Evolutionary conservation across 1,140 invertebrate species (phyloP).

Genomic region (Homarus americanus): DNA sequence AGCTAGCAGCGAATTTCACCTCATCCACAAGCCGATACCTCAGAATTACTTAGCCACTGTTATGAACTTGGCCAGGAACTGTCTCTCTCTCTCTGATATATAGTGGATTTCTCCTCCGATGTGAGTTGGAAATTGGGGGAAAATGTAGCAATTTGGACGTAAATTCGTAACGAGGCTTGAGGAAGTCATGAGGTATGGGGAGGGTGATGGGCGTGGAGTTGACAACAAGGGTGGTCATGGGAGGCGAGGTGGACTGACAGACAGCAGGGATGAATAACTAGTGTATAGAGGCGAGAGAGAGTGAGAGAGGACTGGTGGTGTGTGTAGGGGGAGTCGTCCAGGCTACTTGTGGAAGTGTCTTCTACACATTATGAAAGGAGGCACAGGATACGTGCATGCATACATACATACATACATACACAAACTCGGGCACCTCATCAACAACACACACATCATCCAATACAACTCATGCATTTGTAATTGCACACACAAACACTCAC

Average conservation of each 20-base stretch:
- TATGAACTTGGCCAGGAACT: no score
- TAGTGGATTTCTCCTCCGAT: neutral
- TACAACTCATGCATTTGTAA: no score
- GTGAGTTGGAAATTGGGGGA: neutral
- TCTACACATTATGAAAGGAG: no score
- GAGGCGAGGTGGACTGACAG: neutral
- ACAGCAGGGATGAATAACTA: neutral
- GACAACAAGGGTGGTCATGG: neutral
- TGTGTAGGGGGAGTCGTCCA: no score
- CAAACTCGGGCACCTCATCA: neutral
- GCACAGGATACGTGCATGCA: neutral
- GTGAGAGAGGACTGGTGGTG: neutral
- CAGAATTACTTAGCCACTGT: no score
- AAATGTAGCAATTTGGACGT: neutral
- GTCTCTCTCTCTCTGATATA: no score
- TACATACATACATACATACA: conserved; percentile 24
- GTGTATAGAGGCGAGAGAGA: neutral
- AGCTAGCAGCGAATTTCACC: neutral
- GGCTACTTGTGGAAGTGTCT: no score
- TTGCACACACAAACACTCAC: no score
- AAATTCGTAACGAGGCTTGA: neutral
- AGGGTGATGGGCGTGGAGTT: neutral
- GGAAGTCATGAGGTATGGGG: neutral
- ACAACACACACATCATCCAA: conserved; percentile 21
- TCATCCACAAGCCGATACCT: neutral